Base-by-base conservation (phyloP, 1,140 invertebrate species). In the Heliconius nattereri region DNA sequence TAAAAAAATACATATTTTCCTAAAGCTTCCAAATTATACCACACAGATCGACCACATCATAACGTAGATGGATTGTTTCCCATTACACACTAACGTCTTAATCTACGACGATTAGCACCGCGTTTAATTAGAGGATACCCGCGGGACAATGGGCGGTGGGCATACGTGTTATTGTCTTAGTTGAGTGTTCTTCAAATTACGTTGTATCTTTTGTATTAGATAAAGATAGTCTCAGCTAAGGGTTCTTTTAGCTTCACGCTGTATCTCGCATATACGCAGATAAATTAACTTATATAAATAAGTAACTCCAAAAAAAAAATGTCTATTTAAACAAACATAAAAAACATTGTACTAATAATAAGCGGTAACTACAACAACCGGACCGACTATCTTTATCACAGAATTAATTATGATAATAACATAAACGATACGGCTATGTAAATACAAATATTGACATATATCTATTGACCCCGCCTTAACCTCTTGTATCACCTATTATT, bases 361-460 rank as follows among this genome's bases (percentile, higher is more conserved):
- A 66, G 11, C 88, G 85, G 88, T 85, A 87, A 89, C 88, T 60
- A 71, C 80, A 57, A 84, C 85, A 91, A 89, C 86, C 84, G 89
- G 85, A 86, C 89, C 84, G 89, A 91, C 88, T 83, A 85, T 83
- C 81, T 81, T 82, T 86, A 89, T 90, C 85, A 78, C 73, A 78
- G 85, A 85, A 88, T 91, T 91, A 91, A 88, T 89, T 90, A 87
- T 71, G 7, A 75, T 82, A 85, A 89, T 87, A 87, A 85, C 83
- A 81, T 76, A 75, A 66, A 80, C 78, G 80, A 88, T 85, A 87
- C 73, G 73, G 70, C 78, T 83, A 75, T 75, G 84, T 83, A 84
- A 88, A 87, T 85, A 88, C 83, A 91, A 91, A 90, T 93, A 92
- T 93, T 93, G 88, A 93, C 91, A 90, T 85, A 87, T 85, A 86